Conservation (phyloP, 2,797 vertebrate genomes). For the Trachops cirrhosus region DNA sequence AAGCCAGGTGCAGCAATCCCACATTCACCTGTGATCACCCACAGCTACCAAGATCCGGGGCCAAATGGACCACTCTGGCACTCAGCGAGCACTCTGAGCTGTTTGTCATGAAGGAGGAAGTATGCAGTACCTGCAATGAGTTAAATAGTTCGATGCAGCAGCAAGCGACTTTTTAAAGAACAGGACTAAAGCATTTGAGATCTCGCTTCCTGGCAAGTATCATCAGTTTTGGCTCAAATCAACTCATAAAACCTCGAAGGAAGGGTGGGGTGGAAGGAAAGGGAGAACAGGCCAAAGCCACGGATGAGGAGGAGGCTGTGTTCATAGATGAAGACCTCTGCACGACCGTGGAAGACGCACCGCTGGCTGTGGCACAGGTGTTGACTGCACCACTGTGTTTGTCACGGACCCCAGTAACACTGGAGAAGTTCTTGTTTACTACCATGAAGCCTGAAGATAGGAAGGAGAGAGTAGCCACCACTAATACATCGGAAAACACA, state of each 20-base stretch:
- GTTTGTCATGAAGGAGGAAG: slow-evolving; percentile 94
- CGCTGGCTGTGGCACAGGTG: slow-evolving; percentile 92
- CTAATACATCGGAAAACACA: slow-evolving; percentile 82
- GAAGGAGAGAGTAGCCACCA: slow-evolving; percentile 48
- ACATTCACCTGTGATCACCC: slow-evolving; percentile 94
- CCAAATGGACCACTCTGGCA: slow-evolving; percentile 91
- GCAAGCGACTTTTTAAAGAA: slow-evolving; percentile 91
- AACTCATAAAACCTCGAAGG: not conserved
- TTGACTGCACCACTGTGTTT: slow-evolving; percentile 90
- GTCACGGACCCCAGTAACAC: slow-evolving; percentile 92
- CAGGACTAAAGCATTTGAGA: slow-evolving; percentile 70
- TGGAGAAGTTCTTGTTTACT: slow-evolving; percentile 93
- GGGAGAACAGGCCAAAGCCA: slow-evolving; percentile 90
- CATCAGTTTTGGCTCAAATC: not conserved
- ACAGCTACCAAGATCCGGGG: slow-evolving; percentile 93
- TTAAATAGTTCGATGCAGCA: slow-evolving; percentile 91
- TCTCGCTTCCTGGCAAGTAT: not conserved
- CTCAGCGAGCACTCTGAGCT: slow-evolving; percentile 95
- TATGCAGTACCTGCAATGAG: slow-evolving; percentile 92
- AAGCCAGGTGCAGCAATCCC: slow-evolving; percentile 90
- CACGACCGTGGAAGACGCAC: slow-evolving; percentile 89
- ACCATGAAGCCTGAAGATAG: slow-evolving; percentile 94
- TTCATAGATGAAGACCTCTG: slow-evolving; percentile 92
- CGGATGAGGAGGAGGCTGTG: slow-evolving; percentile 92
- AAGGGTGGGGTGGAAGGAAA: not conserved